phyloP scores from a whole-genome alignment of 1,140 invertebrate genomes.

The Lucilia sericata region DNA sequence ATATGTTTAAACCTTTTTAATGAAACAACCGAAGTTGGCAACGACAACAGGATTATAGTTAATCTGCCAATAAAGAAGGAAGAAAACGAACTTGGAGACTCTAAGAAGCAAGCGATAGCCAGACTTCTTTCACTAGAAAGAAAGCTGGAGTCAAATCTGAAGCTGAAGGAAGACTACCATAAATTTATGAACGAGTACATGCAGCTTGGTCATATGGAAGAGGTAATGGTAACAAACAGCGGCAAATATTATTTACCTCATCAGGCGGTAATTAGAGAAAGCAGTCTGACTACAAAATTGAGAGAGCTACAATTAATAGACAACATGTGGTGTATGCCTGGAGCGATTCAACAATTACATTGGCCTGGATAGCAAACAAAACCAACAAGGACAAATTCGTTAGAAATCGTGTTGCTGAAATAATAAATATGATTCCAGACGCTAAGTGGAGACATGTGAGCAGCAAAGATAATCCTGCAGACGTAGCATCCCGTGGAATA shows the following conservation, averaged over 20 bases:
- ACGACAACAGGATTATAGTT: background rate
- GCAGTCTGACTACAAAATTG: constrained; percentile 35
- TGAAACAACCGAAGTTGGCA: background rate
- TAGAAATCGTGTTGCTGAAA: no score
- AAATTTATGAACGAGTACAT: constrained; percentile 59
- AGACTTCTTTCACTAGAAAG: background rate
- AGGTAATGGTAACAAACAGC: no score
- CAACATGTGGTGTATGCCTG: no score
- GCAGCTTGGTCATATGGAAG: constrained; percentile 55
- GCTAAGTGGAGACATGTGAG: no score
- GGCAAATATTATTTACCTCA: constrained; percentile 55
- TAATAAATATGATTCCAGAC: no score
- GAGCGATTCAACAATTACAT: no score
- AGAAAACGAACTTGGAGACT: background rate
- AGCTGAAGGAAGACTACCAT: background rate
- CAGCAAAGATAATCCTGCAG: no score
- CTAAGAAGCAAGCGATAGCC: background rate
- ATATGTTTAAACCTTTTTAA: background rate
- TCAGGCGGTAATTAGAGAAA: constrained; percentile 54
- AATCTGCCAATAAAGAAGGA: background rate
- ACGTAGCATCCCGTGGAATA: no score
- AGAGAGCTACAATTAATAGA: no score
- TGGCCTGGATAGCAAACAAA: no score
- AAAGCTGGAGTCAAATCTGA: background rate
- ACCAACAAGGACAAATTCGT: no score